Base-by-base conservation (phyloP, 2,113 vertebrate species). In the Ophiodon elongatus region DNA sequence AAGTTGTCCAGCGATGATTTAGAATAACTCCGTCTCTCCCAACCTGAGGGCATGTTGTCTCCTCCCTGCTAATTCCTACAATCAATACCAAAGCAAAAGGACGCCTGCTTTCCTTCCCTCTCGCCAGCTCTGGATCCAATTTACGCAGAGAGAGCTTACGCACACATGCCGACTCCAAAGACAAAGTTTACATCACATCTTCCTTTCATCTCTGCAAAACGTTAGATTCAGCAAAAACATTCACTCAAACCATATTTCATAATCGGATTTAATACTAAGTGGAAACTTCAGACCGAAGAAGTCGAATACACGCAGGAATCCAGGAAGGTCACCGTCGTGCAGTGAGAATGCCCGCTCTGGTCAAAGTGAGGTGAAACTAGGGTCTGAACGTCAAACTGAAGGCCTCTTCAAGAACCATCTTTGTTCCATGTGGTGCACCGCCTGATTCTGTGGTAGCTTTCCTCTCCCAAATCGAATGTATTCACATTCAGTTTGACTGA, bases 1-100 rank as follows among this genome's bases (percentile, higher is more conserved):
- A 94, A 94, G 94, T 85, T 93, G 35, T 81, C 87, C 77, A 74
- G 80, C 59, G 65, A 71, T 87, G 76, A 94, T 92, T 88, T 84
- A 84, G 79, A 70, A 89, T 73, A 88, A 84, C 89, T 85, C 90
- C 86, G 76, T 90, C 88, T 74, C 82, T 76, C 75, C 78, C 62
- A 89, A 92, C 92, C 92, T 86, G 89, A 93, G 89, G 91, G 88
- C 70, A 86, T 19, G 80, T 80, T 73, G 86, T 86, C 87, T 90
- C 84, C 77, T 89, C 68, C 59, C 67, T 52, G 62, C 87, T 91
- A 83, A 87, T 89, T 93, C 90, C 66, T 71, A 82, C 86, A 86
- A 87, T 94, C 92, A 92, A 87, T 87, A 90, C 60, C 35, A 66
- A 79, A 82, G 88, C 87, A 87, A 82, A 84, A 90, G 91, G 84